phyloP scores from a whole-genome alignment of 2,797 vertebrate genomes.

The Taeniopygia guttata region DNA sequence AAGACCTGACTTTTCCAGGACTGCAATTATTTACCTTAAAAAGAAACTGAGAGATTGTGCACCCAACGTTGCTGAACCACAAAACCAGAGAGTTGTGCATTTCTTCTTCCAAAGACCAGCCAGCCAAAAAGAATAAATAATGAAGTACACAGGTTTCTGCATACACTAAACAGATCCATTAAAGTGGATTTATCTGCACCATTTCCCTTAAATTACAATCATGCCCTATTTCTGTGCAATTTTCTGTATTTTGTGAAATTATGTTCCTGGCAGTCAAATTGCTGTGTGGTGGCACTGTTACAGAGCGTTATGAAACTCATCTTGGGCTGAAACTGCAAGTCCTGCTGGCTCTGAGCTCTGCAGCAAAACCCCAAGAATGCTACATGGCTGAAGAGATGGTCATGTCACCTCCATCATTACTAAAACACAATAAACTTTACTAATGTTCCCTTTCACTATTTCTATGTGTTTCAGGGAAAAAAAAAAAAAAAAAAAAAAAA shows the following conservation, averaged over 20 bases:
- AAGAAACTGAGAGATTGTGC: neutral
- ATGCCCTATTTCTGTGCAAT: slow-evolving; percentile 59
- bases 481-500: neutral
- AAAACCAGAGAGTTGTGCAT: slow-evolving; percentile 23
- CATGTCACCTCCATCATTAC: neutral
- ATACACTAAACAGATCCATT: slow-evolving; percentile 70
- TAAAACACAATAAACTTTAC: neutral
- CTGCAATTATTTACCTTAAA: slow-evolving; percentile 33
- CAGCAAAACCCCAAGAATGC: neutral
- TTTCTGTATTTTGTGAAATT: slow-evolving; percentile 70
- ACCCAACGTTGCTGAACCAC: slow-evolving; percentile 29
- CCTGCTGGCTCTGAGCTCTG: neutral
- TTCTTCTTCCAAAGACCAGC: slow-evolving; percentile 53
- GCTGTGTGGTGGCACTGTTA: neutral
- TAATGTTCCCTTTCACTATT: neutral
- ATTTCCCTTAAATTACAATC: slow-evolving; percentile 77
- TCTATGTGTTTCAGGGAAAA: neutral
- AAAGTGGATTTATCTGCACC: slow-evolving; percentile 78
- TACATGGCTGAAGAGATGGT: neutral
- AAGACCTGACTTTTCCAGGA: slow-evolving; percentile 27
- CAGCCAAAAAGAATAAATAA: slow-evolving; percentile 70
- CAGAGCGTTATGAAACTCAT: neutral
- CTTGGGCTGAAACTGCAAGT: neutral
- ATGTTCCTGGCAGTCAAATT: neutral
- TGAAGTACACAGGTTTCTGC: slow-evolving; percentile 51